These are phyloP conservation scores for Apotomis turbidana DNA, from an alignment of 2,888 invertebrate species.

Conservation along the genomic window DNA sequence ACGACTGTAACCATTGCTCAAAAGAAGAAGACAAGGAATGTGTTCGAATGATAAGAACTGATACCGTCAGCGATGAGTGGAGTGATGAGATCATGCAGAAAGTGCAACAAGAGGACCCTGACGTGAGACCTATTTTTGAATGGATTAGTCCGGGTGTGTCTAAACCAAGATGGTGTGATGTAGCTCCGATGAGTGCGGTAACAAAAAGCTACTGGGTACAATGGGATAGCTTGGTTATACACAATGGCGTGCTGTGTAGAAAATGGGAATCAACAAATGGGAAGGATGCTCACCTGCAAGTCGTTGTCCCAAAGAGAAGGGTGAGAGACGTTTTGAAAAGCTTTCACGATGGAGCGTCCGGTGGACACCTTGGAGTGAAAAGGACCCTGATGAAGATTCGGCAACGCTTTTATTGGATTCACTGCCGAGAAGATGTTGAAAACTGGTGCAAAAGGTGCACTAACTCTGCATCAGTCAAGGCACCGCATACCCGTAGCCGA, in stretches of 20 bases:
- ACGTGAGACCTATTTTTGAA: too few relatives aligned
- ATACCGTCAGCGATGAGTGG: too few relatives aligned
- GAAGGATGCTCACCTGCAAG: neutral
- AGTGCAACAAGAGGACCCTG: too few relatives aligned
- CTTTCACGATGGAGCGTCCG: constrained; percentile 22
- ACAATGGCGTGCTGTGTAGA: neutral
- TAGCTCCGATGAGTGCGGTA: neutral
- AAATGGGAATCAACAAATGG: neutral
- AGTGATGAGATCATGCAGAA: too few relatives aligned
- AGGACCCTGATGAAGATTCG: constrained; percentile 14
- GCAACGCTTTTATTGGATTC: neutral
- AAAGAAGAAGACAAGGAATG: too few relatives aligned
- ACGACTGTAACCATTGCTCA: too few relatives aligned
- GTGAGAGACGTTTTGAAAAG: neutral
- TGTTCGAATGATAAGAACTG: too few relatives aligned
- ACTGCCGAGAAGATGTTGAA: too few relatives aligned
- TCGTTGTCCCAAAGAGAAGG: neutral
- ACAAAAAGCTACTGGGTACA: neutral
- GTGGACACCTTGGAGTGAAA: constrained; percentile 27
- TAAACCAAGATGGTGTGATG: neutral
- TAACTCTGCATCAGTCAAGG: too few relatives aligned
- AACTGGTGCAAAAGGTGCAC: too few relatives aligned
- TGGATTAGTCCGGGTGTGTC: neutral
- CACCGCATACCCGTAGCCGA: too few relatives aligned
- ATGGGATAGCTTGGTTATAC: neutral